These are phyloP conservation scores for Dallia pectoralis DNA, from an alignment of 2,797 vertebrate species.

Conservation along the genomic window DNA sequence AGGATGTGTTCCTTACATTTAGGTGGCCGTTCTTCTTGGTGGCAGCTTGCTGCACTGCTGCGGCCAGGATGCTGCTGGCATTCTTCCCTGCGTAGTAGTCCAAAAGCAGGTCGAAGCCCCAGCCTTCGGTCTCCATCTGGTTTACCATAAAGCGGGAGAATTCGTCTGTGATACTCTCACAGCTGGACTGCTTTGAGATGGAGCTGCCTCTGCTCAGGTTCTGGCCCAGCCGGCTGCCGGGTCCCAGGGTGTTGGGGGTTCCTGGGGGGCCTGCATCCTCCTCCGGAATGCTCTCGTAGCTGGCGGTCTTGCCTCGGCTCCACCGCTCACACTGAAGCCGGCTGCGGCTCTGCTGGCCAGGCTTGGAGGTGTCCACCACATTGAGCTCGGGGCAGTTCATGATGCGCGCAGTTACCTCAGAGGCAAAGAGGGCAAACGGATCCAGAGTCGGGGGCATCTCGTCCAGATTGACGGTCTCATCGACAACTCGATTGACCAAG, in stretches of 20 bases:
- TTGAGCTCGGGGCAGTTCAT: slow-evolving; percentile 92
- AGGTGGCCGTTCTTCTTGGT: slow-evolving; percentile 88
- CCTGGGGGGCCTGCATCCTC: slow-evolving; percentile 81
- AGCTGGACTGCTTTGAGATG: slow-evolving; percentile 97
- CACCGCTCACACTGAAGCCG: slow-evolving; percentile 89
- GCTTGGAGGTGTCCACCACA: slow-evolving; percentile 84
- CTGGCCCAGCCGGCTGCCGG: slow-evolving; percentile 81
- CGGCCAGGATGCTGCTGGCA: slow-evolving; percentile 87
- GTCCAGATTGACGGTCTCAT: slow-evolving; percentile 90
- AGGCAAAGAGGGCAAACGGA: slow-evolving; percentile 87
- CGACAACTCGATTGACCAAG: slow-evolving; percentile 93
- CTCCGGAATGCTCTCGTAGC: slow-evolving; percentile 96
- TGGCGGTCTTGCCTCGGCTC: slow-evolving; percentile 89
- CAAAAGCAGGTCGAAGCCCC: slow-evolving; percentile 91
- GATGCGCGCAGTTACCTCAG: slow-evolving; percentile 92
- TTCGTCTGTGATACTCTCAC: slow-evolving; percentile 98
- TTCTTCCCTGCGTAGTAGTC: slow-evolving; percentile 98
- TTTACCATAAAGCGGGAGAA: slow-evolving; percentile 98
- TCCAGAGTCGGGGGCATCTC: slow-evolving; percentile 74
- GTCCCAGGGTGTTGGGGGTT: slow-evolving; percentile 78
- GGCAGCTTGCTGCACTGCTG: slow-evolving; percentile 89
- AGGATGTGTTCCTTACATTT: slow-evolving; percentile 80
- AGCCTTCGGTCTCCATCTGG: slow-evolving; percentile 97
- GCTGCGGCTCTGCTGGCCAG: slow-evolving; percentile 81
- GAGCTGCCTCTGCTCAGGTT: slow-evolving; percentile 92